These are phyloP conservation scores for Dynastes hyllus DNA, from an alignment of 2,888 invertebrate genomes.

Conservation along the genomic window DNA sequence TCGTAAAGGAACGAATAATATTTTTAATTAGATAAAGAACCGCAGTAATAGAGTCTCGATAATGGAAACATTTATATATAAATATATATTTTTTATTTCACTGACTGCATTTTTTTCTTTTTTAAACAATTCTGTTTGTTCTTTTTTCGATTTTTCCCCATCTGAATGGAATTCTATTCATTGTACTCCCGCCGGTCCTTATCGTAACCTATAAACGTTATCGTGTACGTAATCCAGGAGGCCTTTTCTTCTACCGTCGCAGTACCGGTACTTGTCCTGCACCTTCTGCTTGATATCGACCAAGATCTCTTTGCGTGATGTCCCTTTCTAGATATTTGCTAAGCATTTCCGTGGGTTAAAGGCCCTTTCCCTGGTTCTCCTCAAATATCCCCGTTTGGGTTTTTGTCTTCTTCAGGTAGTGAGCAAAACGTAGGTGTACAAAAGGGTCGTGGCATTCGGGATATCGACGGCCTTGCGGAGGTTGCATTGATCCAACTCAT, in stretches of 20 bases:
- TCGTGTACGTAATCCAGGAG: constrained; percentile 98
- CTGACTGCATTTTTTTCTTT: constrained; percentile 42
- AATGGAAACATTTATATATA: constrained; percentile 52
- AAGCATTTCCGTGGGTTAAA: constrained; percentile 98
- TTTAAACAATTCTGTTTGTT: constrained; percentile 49
- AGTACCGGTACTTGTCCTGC: constrained; percentile 98
- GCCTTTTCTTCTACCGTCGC: constrained; percentile 96
- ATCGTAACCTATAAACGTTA: constrained; percentile 84
- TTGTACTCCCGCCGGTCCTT: constrained; percentile 97
- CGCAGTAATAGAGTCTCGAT: constrained; percentile 22
- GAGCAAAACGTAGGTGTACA: constrained; percentile 99
- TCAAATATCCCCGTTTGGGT: constrained; percentile 99
- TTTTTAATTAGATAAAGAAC: constrained; percentile 33
- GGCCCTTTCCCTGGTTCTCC: constrained; percentile 98
- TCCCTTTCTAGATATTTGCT: constrained; percentile 99
- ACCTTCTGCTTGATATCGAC: constrained; percentile 99
- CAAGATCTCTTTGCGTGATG: constrained; percentile 95
- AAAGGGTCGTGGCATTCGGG: constrained; percentile 94
- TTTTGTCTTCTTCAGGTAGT: constrained; percentile 98
- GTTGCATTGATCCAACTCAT: constrained; percentile 99
- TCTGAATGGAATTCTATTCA: constrained; percentile 52
- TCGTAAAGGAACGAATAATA: constrained; percentile 44
- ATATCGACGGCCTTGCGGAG: constrained; percentile 98
- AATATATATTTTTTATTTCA: constrained; percentile 52
- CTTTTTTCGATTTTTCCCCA: not conserved